A percentile compares a stretch with the other conserved stretches of the same genome.
Conservation (phyloP, 1,140 invertebrate species). For the Meloidogyne chitwoodi region DNA sequence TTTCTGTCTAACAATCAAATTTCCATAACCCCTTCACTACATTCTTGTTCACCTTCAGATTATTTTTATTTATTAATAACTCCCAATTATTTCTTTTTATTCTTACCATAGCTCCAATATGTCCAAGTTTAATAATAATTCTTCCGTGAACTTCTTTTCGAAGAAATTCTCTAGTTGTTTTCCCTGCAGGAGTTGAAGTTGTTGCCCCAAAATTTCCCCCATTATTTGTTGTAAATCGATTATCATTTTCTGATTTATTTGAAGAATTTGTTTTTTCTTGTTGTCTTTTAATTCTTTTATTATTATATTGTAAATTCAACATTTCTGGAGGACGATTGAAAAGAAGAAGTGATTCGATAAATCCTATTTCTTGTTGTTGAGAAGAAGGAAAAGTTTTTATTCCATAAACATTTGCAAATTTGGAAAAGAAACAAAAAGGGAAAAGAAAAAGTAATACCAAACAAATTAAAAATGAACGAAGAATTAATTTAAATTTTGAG, state of each 20-base stretch:
- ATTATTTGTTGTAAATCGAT: neutral
- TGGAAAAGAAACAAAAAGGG: neutral
- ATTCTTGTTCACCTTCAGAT: too few species aligned
- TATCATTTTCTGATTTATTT: neutral
- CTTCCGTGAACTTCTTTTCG: slow-evolving; percentile 7
- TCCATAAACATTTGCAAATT: neutral
- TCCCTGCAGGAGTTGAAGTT: neutral
- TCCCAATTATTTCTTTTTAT: neutral
- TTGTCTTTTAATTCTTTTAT: neutral
- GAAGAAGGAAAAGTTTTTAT: neutral
- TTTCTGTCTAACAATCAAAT: too few species aligned
- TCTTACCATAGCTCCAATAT: slow-evolving; percentile 8
- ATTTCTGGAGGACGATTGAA: neutral
- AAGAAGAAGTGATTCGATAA: neutral
- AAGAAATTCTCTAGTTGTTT: slow-evolving; percentile 1
- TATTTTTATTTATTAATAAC: too few species aligned
- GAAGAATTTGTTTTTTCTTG: neutral
- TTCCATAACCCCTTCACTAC: too few species aligned
- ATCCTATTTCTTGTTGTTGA: neutral
- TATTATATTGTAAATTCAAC: neutral
- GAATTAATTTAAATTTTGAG: neutral
- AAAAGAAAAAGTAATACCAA: neutral
- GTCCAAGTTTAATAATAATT: slow-evolving; percentile 8
- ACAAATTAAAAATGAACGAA: neutral
- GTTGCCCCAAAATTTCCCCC: neutral